Base-by-base conservation (phyloP, 2,888 invertebrate genomes). In the Papilio gigon region DNA sequence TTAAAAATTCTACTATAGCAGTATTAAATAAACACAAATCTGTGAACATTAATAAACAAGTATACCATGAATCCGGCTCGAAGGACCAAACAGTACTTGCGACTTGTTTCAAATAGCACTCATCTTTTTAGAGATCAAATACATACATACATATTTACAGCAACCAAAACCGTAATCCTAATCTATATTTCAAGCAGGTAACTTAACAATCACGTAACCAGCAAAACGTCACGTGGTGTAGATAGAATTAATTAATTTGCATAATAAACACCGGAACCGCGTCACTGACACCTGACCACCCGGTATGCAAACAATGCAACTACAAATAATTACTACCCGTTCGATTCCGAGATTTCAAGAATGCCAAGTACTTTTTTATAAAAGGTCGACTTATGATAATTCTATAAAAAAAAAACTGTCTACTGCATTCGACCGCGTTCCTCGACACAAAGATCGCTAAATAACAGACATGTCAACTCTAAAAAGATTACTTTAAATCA, bases 211-310 rank as follows among this genome's bases (percentile, higher is more conserved):
- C 53, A 30, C 30, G 30, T 56, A 27, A 56, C 53, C 30, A 30
- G 22, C 30, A 63, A 35, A n/a, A 40, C 25, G 60, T 60, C 60
- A 50, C 50, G 4, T 27, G 3, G 14, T 63, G 12, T 14, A 17
- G 33, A 64, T 64, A 11, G 50, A 64, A n/a, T 64, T 53, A 25
- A 50, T 64, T 27, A 30, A 53, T 37, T 64, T 37, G n/a, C 27
- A 64, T 22, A 25, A 60, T 53, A 56, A 56, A 56, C 27, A 64
- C 64, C 64, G 64, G 64, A 64, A 64, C 50, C 30, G 20, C 50
- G 50, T 37, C 53, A 53, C 17, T 50, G 64, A 22, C 50, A 50
- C 50, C 25, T 53, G 50, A 50, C 50, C 64, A 44, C 44, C 50
- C 37, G 11, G 56, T 27, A 40, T 27, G 27, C 56, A 42, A 25